Evolutionary conservation across 2,888 invertebrate genomes (phyloP).

Genomic region (Bugulina stolonifera): DNA sequence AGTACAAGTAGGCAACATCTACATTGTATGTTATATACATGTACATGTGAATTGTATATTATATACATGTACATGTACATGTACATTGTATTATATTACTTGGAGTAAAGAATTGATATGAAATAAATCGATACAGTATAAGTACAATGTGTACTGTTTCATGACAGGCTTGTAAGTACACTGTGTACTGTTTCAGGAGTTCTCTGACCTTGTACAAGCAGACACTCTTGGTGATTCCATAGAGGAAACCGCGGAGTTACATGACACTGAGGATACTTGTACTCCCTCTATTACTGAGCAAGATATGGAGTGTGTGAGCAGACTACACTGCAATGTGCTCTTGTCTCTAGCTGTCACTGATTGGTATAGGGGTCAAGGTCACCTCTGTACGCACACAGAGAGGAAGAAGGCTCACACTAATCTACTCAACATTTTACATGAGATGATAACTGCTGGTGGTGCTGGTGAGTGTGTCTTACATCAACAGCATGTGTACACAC

Average conservation of each 20-base stretch:
- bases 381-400: not conserved
- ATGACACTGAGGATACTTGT: not conserved
- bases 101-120: too few species aligned
- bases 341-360: not conserved
- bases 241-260: not conserved
- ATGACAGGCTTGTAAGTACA: too few species aligned
- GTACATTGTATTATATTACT: too few species aligned
- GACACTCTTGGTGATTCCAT: slow-evolving; percentile 10
- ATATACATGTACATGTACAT: too few species aligned
- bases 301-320: slow-evolving; percentile 15
- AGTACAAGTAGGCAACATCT: too few species aligned
- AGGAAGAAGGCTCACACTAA: not conserved
- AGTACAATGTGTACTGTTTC: too few species aligned
- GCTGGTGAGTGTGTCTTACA: too few species aligned
- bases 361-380: not conserved
- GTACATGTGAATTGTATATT: too few species aligned
- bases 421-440: slow-evolving; percentile 6
- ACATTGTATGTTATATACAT: too few species aligned
- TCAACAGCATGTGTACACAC: too few species aligned
- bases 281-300: slow-evolving; percentile 10
- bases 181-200: too few species aligned
- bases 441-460: slow-evolving; percentile 4
- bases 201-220: slow-evolving; percentile 9
- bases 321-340: not conserved
- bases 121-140: too few species aligned